These are phyloP conservation scores for Calliopum simillimum DNA, from an alignment of 2,888 invertebrate genomes.

Conservation along the genomic window DNA sequence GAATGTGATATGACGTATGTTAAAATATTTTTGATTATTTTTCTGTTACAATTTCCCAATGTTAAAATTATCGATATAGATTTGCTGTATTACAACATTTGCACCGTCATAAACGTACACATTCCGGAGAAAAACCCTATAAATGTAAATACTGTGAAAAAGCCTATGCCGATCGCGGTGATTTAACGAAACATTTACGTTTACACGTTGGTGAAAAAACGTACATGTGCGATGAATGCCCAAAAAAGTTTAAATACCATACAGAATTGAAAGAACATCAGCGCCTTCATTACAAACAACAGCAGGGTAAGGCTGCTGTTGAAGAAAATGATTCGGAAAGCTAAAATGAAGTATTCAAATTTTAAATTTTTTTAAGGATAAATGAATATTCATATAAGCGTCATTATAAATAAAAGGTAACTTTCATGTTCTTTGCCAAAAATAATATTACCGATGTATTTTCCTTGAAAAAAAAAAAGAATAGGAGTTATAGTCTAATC, in stretches of 20 bases:
- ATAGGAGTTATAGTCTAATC: no score
- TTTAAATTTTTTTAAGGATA: no score
- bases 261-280: slow-evolving; percentile 45
- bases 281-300: slow-evolving; percentile 47
- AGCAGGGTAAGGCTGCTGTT: slow-evolving; percentile 16
- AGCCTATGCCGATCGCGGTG: slow-evolving; percentile 72
- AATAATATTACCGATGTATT: no score
- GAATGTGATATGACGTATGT: slow-evolving; percentile 50
- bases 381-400: no score
- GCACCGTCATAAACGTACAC: slow-evolving; percentile 71
- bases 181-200: slow-evolving; percentile 70
- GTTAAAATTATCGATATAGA: slow-evolving; percentile 70
- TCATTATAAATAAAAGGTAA: no score
- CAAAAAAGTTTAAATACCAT: slow-evolving; percentile 46
- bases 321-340: background rate
- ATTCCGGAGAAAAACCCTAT: slow-evolving; percentile 70
- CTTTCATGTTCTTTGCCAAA: no score
- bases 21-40: no score
- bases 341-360: no score
- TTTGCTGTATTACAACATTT: slow-evolving; percentile 71
- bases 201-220: slow-evolving; percentile 71
- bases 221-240: slow-evolving; percentile 67
- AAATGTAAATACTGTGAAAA: slow-evolving; percentile 70
- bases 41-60: slow-evolving; percentile 55
- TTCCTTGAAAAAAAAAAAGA: no score